Evolutionary conservation across 2,888 invertebrate species (phyloP), one percentile per base, ranked within the genome.

Genomic region (Neocrepidodera transversa): DNA sequence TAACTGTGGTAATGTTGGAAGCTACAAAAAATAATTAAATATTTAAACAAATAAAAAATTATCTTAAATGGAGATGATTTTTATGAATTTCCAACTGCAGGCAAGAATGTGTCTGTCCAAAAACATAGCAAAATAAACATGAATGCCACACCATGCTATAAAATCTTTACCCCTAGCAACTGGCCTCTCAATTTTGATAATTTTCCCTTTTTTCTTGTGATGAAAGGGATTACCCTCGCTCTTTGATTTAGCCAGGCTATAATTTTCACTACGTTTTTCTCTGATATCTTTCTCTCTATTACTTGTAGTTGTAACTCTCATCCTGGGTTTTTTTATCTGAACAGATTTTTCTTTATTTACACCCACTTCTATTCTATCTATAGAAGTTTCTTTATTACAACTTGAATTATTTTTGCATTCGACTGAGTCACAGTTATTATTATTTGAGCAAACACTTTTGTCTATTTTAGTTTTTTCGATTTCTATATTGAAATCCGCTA

Each of bases 191-290:
- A 78, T 69, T 66, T 77, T 74, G 62, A 78, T 78, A 61, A 78
- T 76, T 68, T 76, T 77, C 56, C 79, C 79, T 62, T 65, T 69
- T 66, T 76, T 76, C 66, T 72, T 72, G 59, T 79, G 76, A 40
- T 71, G 74, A 66, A 79, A 79, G 7, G 79, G 79, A 66, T 78
- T 77, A 5, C 79, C 79, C 53, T 79, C 80, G 58, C 79, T 79
- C 69, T 76, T 78, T 50, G 79, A 79, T 65, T 79, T 79, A 35
- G 74, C 69, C 54, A 80, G 67, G 54, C 64, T 65, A 65, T 73
- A 74, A 64, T 68, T 75, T 49, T 68, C 58, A 13, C 26, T 48
- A 23, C 53, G 11, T 32, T 56, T 59, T 40, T 63, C 62, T n/a
- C 58, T 45, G 38, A 54, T 35, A 60, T 52, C 48, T 28, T 36